phyloP scores from a whole-genome alignment of 2,888 invertebrate genomes.

The Metellina segmentata region DNA sequence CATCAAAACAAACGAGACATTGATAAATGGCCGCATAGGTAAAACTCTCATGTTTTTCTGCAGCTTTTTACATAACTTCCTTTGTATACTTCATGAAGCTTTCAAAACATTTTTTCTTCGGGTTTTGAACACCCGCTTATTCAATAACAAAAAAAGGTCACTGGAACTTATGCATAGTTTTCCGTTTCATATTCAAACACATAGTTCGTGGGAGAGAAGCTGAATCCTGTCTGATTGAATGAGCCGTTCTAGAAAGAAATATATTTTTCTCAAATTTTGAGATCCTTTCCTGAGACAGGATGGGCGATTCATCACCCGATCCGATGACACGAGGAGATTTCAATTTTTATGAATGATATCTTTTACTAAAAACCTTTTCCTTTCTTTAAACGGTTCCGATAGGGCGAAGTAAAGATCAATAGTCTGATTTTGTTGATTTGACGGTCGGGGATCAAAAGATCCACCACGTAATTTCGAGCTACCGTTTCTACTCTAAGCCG shows the following conservation, averaged over 20 bases:
- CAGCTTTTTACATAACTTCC: neutral
- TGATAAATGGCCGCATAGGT: neutral
- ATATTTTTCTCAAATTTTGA: neutral
- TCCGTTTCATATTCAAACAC: neutral
- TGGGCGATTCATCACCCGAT: slow-evolving; percentile 29
- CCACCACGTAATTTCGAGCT: too few species aligned
- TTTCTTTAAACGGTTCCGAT: too few species aligned
- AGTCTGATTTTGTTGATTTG: too few species aligned
- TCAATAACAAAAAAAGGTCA: neutral
- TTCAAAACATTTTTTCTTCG: neutral
- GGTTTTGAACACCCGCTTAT: neutral
- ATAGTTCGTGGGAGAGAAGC: neutral
- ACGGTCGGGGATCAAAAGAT: too few species aligned
- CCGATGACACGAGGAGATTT: slow-evolving; percentile 31
- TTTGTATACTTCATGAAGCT: neutral
- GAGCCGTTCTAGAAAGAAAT: neutral
- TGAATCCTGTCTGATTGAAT: neutral
- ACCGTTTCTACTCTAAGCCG: too few species aligned
- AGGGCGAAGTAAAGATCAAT: too few species aligned
- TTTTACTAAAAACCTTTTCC: neutral
- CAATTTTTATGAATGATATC: slow-evolving; percentile 38
- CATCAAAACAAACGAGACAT: neutral
- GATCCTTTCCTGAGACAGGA: neutral
- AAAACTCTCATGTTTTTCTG: neutral
- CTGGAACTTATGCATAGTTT: neutral